phyloP scores from a whole-genome alignment of 2,113 vertebrate species.

The Oncorhynchus clarkii region DNA sequence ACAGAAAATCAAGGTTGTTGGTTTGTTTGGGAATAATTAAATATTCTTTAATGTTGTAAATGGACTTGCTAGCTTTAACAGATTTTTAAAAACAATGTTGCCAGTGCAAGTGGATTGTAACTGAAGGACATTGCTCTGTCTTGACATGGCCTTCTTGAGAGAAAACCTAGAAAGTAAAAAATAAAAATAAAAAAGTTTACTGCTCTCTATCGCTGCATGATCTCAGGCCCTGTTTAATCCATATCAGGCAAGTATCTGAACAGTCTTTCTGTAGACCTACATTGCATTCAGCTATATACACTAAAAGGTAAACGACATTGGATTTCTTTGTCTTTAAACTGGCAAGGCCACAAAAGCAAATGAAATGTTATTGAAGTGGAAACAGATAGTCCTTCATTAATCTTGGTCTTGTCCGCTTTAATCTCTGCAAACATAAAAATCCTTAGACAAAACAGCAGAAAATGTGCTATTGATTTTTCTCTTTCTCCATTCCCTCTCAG shows the following conservation, averaged over 20 bases:
- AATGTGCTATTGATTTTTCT: constrained; percentile 91
- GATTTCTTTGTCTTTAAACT: constrained; percentile 53
- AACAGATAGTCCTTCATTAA: constrained; percentile 60
- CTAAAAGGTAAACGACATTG: constrained; percentile 22
- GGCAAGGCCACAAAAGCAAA: constrained; percentile 67
- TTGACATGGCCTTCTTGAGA: constrained; percentile 21
- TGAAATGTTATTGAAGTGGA: constrained; percentile 72
- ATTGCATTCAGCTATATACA: too few species aligned
- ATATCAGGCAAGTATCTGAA: too few species aligned
- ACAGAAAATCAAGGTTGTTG: too few species aligned
- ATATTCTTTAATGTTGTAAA: too few species aligned
- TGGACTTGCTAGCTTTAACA: background rate
- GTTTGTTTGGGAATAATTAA: too few species aligned
- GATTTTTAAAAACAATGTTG: background rate
- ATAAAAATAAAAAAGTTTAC: too few species aligned
- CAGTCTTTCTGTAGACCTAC: too few species aligned
- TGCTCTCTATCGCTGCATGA: too few species aligned
- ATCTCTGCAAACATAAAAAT: constrained; percentile 90
- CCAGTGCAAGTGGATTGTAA: constrained; percentile 13
- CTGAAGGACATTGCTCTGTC: constrained; percentile 31
- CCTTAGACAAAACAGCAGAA: constrained; percentile 86
- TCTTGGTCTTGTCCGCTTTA: constrained; percentile 79
- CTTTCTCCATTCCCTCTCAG: constrained; percentile 9
- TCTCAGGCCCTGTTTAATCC: too few species aligned
- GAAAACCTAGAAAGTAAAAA: background rate